Base-by-base conservation (phyloP, 2,888 invertebrate species). In the Drosophila seclusa region DNA sequence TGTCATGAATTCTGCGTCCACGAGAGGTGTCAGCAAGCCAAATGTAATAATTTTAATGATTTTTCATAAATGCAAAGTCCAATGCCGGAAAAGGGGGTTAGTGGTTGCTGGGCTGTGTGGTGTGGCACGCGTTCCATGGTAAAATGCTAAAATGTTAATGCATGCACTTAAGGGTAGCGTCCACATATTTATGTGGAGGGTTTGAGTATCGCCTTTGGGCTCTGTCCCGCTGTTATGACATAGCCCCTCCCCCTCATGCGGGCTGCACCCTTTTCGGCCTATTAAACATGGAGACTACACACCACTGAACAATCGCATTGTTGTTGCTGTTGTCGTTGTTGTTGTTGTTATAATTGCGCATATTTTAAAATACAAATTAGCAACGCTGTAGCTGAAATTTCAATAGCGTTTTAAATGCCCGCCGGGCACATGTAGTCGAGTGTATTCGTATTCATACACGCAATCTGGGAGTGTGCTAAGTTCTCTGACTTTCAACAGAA, bases 351-450 rank as follows among this genome's bases (percentile, higher is more conserved):
- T 89, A 89, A 83, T 89, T 90, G 89, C 85, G 87, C 90, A 87
- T 87, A 87, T 87, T 87, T 90, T 90, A 90, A 87, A 87, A 87
- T 80, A 90, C 87, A 90, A 87, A 87, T 87, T 87, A 90, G 87
- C 87, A 87, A 90, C 90, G 90, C 90, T 87, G 89, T 88, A 89
- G 85, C 80, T 72, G 74, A 85, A 58, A 84, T 89, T 90, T 89
- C 89, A 88, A 88, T 88, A 71, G 88, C 88, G 78, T 83, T 86
- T 74, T 76, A 82, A 85, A 79, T 83, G 83, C 73, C 84, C 86
- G 76, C 68, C 76, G 73, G 90, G 40, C 61, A 36, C 60, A 60
- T 59, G 49, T 38, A 68, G 49, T 38, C 52, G n/a, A 29, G 32
- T 58, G 16, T 50, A 57, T 58, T 58, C 63, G 45, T 50, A 42